A percentile compares a stretch with the other conserved stretches of the same genome.
These are phyloP conservation scores for Andrena bicolor DNA, from an alignment of 2,888 invertebrate species.

Conservation along the genomic window DNA sequence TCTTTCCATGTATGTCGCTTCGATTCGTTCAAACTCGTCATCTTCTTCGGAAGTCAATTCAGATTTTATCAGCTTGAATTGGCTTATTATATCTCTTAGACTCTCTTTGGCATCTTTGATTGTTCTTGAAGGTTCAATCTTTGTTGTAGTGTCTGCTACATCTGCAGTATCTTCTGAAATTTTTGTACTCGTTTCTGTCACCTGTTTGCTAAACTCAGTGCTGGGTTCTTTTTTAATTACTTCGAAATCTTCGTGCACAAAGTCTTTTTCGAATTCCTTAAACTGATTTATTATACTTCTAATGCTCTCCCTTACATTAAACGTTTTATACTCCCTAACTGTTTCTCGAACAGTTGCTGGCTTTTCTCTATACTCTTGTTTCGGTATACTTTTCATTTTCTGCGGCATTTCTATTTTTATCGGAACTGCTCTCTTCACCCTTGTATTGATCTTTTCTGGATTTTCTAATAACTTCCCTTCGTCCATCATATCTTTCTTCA, in stretches of 20 bases:
- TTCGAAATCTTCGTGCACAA: constrained; percentile 74
- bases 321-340: constrained; percentile 41
- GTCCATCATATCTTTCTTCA: constrained; percentile 84
- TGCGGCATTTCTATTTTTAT: constrained; percentile 70
- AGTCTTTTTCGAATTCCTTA: constrained; percentile 81
- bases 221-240: constrained; percentile 44
- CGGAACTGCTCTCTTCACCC: constrained; percentile 64
- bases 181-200: constrained; percentile 43
- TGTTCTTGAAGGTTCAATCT: constrained; percentile 56
- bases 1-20: constrained; percentile 76
- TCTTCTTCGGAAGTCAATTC: constrained; percentile 80
- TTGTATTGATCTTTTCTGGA: constrained; percentile 60
- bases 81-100: constrained; percentile 81
- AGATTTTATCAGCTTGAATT: constrained; percentile 80
- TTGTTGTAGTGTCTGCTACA: constrained; percentile 62
- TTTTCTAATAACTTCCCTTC: constrained; percentile 46
- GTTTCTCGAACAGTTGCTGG: constrained; percentile 81
- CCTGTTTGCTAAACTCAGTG: constrained; percentile 2
- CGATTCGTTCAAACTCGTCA: constrained; percentile 79
- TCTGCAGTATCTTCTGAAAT: constrained; percentile 57
- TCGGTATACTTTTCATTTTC: constrained; percentile 69
- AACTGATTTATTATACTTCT: constrained; percentile 82
- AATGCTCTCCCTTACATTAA: constrained; percentile 80
- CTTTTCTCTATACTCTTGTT: constrained; percentile 74
- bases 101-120: constrained; percentile 78